Evolutionary conservation across 2,888 invertebrate genomes (phyloP).

Genomic region (Folsomia manolachei): DNA sequence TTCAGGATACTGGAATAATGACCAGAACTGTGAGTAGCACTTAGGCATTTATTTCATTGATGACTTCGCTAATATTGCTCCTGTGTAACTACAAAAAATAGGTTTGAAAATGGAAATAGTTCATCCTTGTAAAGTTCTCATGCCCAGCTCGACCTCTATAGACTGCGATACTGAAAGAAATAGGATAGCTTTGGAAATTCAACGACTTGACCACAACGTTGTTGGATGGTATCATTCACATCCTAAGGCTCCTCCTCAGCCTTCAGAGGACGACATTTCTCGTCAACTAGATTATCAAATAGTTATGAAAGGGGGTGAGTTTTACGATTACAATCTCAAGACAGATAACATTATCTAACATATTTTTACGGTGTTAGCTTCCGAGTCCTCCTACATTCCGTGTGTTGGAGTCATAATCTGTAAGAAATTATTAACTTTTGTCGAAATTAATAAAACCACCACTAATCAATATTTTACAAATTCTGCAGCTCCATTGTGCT

Average conservation of each 20-base stretch:
- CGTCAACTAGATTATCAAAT: constrained; percentile 92
- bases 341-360: no score
- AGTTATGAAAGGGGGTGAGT: constrained; percentile 88
- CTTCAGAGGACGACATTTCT: constrained; percentile 70
- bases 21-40: constrained; percentile 75
- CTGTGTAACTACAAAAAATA: no score
- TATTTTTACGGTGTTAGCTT: no score
- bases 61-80: constrained; percentile 2
- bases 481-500: constrained; percentile 66
- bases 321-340: no score
- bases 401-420: constrained; percentile 89
- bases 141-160: constrained; percentile 46
- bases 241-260: constrained; percentile 59
- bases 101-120: constrained; percentile 49
- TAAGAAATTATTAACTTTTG: constrained; percentile 61
- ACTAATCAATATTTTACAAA: constrained; percentile 8
- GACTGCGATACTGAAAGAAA: constrained; percentile 51
- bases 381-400: constrained; percentile 87
- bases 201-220: constrained; percentile 57
- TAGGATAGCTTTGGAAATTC: constrained; percentile 68
- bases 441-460: constrained; percentile 12
- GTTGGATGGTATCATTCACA: constrained; percentile 92
- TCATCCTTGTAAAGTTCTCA: constrained; percentile 48
- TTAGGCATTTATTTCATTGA: background rate
- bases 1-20: constrained; percentile 92